phyloP scores from a whole-genome alignment of 1,140 invertebrate genomes.

The Octopus bimaculoides region DNA sequence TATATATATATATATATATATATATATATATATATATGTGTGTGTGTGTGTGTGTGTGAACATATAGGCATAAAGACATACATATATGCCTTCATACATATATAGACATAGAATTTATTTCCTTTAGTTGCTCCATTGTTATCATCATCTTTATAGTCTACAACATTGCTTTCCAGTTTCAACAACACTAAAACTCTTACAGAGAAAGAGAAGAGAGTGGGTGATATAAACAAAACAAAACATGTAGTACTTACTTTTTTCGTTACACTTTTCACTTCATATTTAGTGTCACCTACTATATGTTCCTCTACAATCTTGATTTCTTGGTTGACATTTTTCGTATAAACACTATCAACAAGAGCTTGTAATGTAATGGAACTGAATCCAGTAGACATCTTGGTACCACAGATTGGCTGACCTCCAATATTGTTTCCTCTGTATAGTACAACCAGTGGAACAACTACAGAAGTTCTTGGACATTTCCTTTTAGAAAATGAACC shows the following conservation, averaged over 20 bases:
- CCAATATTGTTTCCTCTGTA: constrained; percentile 16
- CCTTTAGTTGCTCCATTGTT: no score
- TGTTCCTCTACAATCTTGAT: no score
- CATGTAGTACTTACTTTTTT: no score
- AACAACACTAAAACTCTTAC: no score
- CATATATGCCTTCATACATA: no score
- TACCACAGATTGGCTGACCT: constrained; percentile 18
- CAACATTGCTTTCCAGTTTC: no score
- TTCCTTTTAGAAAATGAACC: constrained; percentile 15
- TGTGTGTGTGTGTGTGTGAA: background rate
- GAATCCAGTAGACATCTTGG: background rate
- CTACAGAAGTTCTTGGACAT: constrained; percentile 21
- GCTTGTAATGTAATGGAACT: constrained; percentile 23
- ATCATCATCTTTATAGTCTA: no score
- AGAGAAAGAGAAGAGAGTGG: no score
- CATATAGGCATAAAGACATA: background rate
- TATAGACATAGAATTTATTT: no score
- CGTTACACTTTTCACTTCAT: no score
- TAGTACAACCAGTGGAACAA: constrained; percentile 24
- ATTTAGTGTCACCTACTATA: no score
- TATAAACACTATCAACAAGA: constrained; percentile 22
- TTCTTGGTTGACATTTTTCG: background rate
- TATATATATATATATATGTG: background rate
- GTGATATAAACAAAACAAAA: no score
- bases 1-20: background rate